Base-by-base conservation (phyloP, 2,113 vertebrate genomes). In the Nestor notabilis region DNA sequence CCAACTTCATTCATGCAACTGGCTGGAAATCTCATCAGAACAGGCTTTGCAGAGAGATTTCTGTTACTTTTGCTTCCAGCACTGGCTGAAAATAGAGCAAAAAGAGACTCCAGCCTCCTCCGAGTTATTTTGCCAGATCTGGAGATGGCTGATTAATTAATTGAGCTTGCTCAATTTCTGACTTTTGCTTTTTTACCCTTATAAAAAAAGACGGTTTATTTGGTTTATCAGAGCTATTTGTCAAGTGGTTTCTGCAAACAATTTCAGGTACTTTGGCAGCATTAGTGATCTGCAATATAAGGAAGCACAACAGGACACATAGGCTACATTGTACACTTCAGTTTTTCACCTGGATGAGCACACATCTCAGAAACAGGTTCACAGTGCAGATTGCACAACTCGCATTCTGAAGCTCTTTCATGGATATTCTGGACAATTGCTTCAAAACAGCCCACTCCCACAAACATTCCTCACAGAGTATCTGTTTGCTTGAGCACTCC, bases 1-100 rank as follows among this genome's bases (percentile, higher is more conserved):
- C 61, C 49, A 84, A 49, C 58, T 76, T 94, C 87, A 94, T 92
- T 92, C 86, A 89, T 53, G 63, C 87, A 95, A 92, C 86, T 92
- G 77, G 50, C 83, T 93, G 74, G 94, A 95, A 96, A 92, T 84
- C 83, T 87, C 89, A 84, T 89, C 89, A 93, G 81, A 92, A 87
- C 13, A 87, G 52, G 44, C 19, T 89, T 95, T 95, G 70, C 69
- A 89, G 56, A 75, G 89, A 91, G 52, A 87, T 87, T 91, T 96
- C 69, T 93, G 72, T 76, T 65, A 94, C 35, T 89, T 90, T 50
- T 89, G 16, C 85, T 94, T 94, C 47, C 61, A 89, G 29, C 17
- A 64, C 5, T 53, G 60, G 29, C 65, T 91, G 80, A 81, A 93
- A 95, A 95, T 10, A 82, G 47, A 95, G 69, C 14, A 90, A 81